Percentiles rank a stretch among this genome's conserved stretches.
phyloP scores from a whole-genome alignment of 2,797 vertebrate genomes.

The Serranus cabrilla region DNA sequence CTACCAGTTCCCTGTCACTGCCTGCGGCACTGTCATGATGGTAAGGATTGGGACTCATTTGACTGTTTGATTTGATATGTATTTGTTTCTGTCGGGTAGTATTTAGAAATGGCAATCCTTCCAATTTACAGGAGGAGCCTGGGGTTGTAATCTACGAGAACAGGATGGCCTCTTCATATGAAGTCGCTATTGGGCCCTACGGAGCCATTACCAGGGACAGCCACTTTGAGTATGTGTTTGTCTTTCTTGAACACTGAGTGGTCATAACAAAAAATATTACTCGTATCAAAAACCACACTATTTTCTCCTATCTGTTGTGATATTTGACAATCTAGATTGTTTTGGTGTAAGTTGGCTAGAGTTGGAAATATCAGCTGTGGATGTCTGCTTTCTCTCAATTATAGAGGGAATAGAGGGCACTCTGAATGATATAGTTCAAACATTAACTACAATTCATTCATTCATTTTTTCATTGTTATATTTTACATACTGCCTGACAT shows the following conservation, averaged over 20 bases:
- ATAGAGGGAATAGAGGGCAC: no score
- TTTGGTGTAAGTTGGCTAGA: no score
- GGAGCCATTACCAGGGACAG: conserved; percentile 83
- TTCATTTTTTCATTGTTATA: conserved; percentile 11
- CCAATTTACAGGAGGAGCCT: conserved; percentile 62
- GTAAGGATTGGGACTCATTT: conserved; percentile 48
- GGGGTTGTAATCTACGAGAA: conserved; percentile 80
- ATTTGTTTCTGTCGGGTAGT: neutral
- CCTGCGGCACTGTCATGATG: conserved; percentile 71
- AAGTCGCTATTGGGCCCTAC: conserved; percentile 60
- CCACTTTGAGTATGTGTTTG: conserved; percentile 72
- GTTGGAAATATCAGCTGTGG: no score
- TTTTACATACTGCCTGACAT: conserved; percentile 3
- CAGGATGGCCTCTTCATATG: conserved; percentile 70
- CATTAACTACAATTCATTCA: no score
- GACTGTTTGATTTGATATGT: neutral
- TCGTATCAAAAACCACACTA: no score
- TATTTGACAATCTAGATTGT: no score
- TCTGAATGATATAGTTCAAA: no score
- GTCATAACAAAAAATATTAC: neutral
- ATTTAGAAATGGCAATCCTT: conserved; percentile 7
- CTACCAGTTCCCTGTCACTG: conserved; percentile 80
- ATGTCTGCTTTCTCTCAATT: no score
- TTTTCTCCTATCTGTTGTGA: no score
- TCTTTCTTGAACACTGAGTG: conserved; percentile 6